These are phyloP conservation scores for Oenanthe oenanthe DNA, from an alignment of 2,113 vertebrate genomes.

Conservation along the genomic window DNA sequence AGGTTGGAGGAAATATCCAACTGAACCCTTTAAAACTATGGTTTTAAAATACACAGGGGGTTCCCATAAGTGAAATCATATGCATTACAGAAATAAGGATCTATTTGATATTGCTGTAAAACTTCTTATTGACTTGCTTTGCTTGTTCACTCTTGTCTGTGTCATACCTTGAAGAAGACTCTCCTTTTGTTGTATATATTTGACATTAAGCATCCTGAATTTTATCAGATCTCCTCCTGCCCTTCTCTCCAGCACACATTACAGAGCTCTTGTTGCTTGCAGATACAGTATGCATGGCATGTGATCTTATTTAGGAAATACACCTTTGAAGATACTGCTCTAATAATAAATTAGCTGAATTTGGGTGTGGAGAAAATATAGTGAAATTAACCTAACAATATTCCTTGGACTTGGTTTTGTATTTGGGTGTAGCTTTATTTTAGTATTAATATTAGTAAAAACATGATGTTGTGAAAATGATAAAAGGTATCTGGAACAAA, in stretches of 20 bases:
- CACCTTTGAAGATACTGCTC: neutral
- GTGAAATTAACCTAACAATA: neutral
- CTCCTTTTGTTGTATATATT: neutral
- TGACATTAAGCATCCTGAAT: neutral
- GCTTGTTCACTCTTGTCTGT: neutral
- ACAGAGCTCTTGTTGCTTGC: neutral
- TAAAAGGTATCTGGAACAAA: neutral
- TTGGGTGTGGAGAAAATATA: neutral
- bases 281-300: neutral
- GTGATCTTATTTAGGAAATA: neutral
- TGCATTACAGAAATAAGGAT: neutral
- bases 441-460: neutral
- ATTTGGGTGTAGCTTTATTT: neutral
- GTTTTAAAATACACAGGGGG: neutral
- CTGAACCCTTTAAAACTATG: neutral
- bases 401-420: neutral
- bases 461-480: neutral
- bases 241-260: neutral
- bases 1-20: neutral
- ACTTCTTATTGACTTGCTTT: neutral
- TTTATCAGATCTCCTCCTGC: neutral
- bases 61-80: neutral
- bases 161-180: neutral
- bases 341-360: neutral
- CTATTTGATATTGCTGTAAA: neutral